These are phyloP conservation scores for Pterocles burchelli DNA, from an alignment of 2,113 vertebrate genomes.

Conservation along the genomic window DNA sequence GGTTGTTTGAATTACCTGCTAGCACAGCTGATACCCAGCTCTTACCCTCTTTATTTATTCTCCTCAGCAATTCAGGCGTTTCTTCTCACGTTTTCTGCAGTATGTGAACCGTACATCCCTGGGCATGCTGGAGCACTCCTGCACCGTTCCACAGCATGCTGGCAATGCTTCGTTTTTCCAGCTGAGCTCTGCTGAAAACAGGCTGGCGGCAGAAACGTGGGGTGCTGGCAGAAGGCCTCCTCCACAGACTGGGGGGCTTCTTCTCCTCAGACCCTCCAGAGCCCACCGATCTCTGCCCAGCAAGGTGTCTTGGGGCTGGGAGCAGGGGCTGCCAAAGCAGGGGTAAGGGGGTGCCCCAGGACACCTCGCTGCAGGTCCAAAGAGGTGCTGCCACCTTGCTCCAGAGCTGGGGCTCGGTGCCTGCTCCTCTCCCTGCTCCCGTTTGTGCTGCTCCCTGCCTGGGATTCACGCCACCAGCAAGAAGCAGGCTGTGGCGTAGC, in stretches of 20 bases:
- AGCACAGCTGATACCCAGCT: background rate
- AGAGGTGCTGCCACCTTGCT: background rate
- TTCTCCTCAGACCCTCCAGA: background rate
- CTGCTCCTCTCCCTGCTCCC: background rate
- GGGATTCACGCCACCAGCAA: background rate
- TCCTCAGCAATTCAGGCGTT: background rate
- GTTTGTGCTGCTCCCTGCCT: rapidly evolving
- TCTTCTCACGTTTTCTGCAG: background rate
- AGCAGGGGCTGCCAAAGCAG: background rate
- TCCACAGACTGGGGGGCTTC: no score
- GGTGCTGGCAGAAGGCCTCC: no score
- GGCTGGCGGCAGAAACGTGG: background rate
- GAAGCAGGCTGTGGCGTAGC: background rate
- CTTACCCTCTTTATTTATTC: background rate
- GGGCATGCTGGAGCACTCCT: background rate
- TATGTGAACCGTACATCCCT: background rate
- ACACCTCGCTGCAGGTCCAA: background rate
- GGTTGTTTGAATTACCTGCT: background rate
- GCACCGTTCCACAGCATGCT: rapidly evolving
- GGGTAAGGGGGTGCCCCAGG: background rate
- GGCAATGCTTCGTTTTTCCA: background rate
- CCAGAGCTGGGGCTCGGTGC: background rate
- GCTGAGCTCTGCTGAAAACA: background rate
- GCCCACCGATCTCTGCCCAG: background rate
- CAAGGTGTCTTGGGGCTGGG: background rate